A percentile compares a stretch with the other conserved stretches of the same genome.
Evolutionary conservation across 2,797 vertebrate genomes (phyloP).

Genomic region (Brachyrhaphis roseni): DNA sequence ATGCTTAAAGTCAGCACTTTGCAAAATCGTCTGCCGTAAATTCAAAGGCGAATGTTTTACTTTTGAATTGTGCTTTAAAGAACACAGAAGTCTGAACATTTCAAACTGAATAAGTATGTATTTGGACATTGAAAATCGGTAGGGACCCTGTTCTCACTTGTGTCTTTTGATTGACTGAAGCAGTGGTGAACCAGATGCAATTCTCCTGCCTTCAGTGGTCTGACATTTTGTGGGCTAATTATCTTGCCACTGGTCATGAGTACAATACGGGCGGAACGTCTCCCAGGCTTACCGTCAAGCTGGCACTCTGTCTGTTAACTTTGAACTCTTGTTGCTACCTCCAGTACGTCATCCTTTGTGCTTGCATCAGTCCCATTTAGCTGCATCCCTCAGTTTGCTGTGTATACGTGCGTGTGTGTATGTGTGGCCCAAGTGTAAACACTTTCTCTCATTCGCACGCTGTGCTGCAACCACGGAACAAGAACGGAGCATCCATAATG

Average conservation of each 20-base stretch:
- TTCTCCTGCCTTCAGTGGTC: slow-evolving; percentile 52
- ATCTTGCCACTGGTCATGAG: slow-evolving; percentile 71
- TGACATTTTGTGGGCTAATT: slow-evolving; percentile 76
- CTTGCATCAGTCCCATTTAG: slow-evolving; percentile 59
- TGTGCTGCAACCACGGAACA: slow-evolving; percentile 28
- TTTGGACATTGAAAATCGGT: not conserved
- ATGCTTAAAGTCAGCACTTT: not conserved
- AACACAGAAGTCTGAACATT: not conserved
- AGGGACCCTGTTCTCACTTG: slow-evolving; percentile 5
- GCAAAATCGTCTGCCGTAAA: not conserved
- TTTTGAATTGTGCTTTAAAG: not conserved
- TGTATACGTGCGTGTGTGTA: not conserved
- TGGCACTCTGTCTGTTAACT: slow-evolving; percentile 63
- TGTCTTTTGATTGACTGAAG: slow-evolving; percentile 61
- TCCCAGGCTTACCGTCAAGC: slow-evolving; percentile 62
- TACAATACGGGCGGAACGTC: slow-evolving; percentile 63
- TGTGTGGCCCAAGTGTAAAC: slow-evolving; percentile 10
- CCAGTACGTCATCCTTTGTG: slow-evolving; percentile 50
- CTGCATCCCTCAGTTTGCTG: slow-evolving; percentile 19
- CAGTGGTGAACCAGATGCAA: slow-evolving; percentile 50
- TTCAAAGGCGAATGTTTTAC: not conserved
- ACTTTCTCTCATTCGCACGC: slow-evolving; percentile 26
- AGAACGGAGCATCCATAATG: slow-evolving; percentile 32
- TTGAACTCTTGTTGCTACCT: slow-evolving; percentile 51
- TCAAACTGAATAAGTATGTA: not conserved